phyloP scores from a whole-genome alignment of 2,888 invertebrate genomes.

The Drosophila prolongata region DNA sequence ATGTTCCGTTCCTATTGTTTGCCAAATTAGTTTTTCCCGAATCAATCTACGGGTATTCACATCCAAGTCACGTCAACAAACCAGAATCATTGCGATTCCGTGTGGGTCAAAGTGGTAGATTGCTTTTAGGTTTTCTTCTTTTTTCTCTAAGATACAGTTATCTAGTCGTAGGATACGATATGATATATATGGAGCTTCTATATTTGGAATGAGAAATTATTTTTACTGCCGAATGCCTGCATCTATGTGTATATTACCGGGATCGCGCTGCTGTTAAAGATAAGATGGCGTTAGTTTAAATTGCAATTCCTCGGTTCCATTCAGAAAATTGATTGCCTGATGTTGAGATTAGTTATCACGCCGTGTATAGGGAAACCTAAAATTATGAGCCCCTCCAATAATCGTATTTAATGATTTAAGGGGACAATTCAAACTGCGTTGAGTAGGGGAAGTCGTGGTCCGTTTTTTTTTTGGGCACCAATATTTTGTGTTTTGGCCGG shows the following conservation, averaged over 20 bases:
- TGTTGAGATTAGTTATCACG: slow-evolving; percentile 24
- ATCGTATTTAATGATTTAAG: slow-evolving; percentile 17
- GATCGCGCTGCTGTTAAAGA: slow-evolving; percentile 22
- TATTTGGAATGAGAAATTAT: slow-evolving; percentile 3
- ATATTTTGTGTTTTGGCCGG: slow-evolving; percentile 17
- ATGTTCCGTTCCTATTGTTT: slow-evolving; percentile 8
- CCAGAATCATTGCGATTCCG: not conserved
- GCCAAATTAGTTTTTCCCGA: slow-evolving; percentile 16
- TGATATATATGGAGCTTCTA: not conserved
- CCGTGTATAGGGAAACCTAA: not conserved
- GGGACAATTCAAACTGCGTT: not conserved
- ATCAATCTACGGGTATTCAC: slow-evolving; percentile 18
- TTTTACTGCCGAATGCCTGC: slow-evolving; percentile 12
- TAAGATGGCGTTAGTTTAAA: slow-evolving; percentile 24
- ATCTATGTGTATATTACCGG: slow-evolving; percentile 1
- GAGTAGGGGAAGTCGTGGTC: not conserved
- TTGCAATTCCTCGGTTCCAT: slow-evolving; percentile 14
- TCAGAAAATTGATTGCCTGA: slow-evolving; percentile 19
- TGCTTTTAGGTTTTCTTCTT: not conserved
- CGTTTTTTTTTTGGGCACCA: not conserved
- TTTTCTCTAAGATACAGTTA: slow-evolving; percentile 10
- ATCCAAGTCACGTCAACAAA: slow-evolving; percentile 23
- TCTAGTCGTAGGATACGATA: slow-evolving; percentile 6
- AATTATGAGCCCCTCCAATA: slow-evolving; percentile 10
- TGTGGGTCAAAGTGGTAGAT: not conserved